Evolutionary conservation across 1,140 invertebrate genomes (phyloP), one percentile per base, ranked within the genome.

Genomic region (Neoseiulus cucumeris): DNA sequence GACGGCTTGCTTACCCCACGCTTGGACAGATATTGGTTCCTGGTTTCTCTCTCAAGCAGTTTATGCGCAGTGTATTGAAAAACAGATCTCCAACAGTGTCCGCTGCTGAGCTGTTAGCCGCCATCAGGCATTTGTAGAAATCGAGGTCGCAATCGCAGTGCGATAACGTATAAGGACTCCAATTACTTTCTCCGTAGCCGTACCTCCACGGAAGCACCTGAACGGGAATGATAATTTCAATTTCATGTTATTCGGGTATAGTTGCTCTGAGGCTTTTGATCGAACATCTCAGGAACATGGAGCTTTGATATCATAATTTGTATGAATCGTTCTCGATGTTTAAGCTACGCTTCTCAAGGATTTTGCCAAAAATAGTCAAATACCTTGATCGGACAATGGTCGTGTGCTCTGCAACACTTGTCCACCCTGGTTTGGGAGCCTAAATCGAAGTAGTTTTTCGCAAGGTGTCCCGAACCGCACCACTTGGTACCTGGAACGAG

Each of bases 71-170:
- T 67, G 90, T 72, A 72, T 91, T 90, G 75, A 91, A 91, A 70
- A 88, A 91, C 65, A 91, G 82, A 68, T 84, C 84, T 42, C 87
- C 88, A 81, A 91, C 83, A 7, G 88, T 74, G 68, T 79, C 76
- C 0, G 87, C 84, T 14, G 83, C 80, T 66, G 82, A 81, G 9
- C 78, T 79, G 64, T 83, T 81, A 25, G 22, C 51, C 33, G 76
- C 74, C 73, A 89, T 90, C 44, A 91, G 78, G 76, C 89, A 91
- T 1, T 82, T 78, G 74, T 83, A 87, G 18, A 91, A 80, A 71
- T 81, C 80, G 65, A 85, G 81, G 72, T 91, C 88, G 74, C 89
- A 91, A 18, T 78, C 79, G 73, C 89, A 91, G 72, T 91, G 88
- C 45, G 83, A 89, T 78, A 78, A 80, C 20, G 74, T 72, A 39